Evolutionary conservation across 2,888 invertebrate species (phyloP), one percentile per base, ranked within the genome.

Genomic region (Synergus laeviventris): DNA sequence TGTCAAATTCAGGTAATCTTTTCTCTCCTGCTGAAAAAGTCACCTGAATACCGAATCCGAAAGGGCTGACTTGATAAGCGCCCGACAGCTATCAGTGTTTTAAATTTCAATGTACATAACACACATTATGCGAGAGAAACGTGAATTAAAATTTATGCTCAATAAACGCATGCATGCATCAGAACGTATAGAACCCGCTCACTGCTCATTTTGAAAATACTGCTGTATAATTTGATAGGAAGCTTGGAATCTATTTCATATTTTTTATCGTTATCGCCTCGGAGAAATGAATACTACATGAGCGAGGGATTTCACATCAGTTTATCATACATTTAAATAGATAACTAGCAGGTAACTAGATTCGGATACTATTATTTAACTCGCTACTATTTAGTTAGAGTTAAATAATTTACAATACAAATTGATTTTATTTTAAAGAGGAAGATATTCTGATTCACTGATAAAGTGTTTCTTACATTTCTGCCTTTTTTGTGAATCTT

Each of bases 1-100:
- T 97, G 97, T 91, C 97, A 97, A 92, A 96, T 97, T 90, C 97
- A 97, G 95, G 97, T 97, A 91, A 76, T 49, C 2, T 2, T 49
- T 49, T 49, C n/a, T 18, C 9, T 49, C 9, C n/a, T 14, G 1
- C 4, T 31, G 18, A 45, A 66, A 45, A 45, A 66, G 8, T 31
- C 21, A 16, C 45, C 45, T 66, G 66, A 66, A 66, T 66, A 24
- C 42, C 24, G 45, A 45, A 66, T 66, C n/a, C 24, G 42, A 62
- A 21, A 12, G 16, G 21, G 12, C n/a, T n/a, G n/a, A 8, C 36
- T 61, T 5, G 36, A 18, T 18, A 39, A 36, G 60, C 36, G 31
- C 31, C n/a, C 1, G n/a, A 7, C 36, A 31, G 31, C 2, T 3
- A 8, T 60, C 31, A 24, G 60, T 60, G 31, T 31, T 60, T 36